These are phyloP conservation scores for Rhagonycha lutea DNA, from an alignment of 2,888 invertebrate genomes.

Conservation along the genomic window DNA sequence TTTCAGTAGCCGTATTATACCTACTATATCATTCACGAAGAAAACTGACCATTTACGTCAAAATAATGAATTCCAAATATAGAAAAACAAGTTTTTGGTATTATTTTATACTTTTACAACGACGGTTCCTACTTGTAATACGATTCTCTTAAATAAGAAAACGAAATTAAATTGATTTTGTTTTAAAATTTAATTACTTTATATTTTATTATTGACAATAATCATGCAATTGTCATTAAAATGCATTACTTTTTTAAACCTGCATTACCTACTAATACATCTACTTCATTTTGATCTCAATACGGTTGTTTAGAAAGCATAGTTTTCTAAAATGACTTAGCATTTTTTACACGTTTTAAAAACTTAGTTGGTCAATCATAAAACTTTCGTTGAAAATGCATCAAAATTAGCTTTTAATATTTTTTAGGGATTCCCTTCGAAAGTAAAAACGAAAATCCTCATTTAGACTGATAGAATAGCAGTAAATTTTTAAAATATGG, in stretches of 20 bases:
- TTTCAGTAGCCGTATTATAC: constrained; percentile 8
- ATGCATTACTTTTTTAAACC: neutral
- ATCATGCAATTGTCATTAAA: neutral
- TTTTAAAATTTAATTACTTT: neutral
- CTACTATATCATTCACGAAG: constrained; percentile 21
- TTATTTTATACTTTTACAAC: neutral
- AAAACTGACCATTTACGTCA: constrained; percentile 23
- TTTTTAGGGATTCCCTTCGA: neutral
- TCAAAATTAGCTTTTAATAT: neutral
- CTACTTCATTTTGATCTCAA: constrained; percentile 1
- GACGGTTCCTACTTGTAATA: neutral
- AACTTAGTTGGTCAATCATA: neutral
- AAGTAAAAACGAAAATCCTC: neutral
- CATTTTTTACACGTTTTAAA: constrained; percentile 2
- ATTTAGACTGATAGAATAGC: no score
- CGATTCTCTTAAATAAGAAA: neutral
- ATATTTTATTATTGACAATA: neutral
- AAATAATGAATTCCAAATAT: constrained; percentile 29
- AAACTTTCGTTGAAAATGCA: constrained; percentile 1
- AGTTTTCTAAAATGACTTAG: constrained; percentile 4
- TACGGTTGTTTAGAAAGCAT: constrained; percentile 2
- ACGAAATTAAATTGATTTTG: neutral
- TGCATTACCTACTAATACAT: neutral
- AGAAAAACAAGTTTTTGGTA: constrained; percentile 23
- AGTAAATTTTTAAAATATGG: no score